Percentiles rank a stretch among this genome's conserved stretches.
Evolutionary conservation across 2,797 vertebrate species (phyloP).

Genomic region (Gobio occitaniae): DNA sequence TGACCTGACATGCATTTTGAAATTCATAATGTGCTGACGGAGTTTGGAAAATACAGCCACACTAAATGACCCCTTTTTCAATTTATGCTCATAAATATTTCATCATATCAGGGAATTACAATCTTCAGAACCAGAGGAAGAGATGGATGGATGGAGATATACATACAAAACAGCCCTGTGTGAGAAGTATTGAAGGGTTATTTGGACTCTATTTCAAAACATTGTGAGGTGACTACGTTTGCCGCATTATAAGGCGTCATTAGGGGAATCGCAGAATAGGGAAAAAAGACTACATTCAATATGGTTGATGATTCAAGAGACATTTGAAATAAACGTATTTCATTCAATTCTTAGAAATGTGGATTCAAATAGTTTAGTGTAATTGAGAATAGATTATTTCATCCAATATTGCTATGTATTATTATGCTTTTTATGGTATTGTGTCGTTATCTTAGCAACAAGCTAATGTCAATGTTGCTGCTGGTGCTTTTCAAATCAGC

Average conservation of each 20-base stretch:
- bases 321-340: neutral
- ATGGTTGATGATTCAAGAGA: neutral
- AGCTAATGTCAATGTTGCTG: neutral
- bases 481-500: neutral
- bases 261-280: neutral
- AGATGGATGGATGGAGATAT: slow-evolving; percentile 36
- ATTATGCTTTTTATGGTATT: neutral
- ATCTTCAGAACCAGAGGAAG: slow-evolving; percentile 32
- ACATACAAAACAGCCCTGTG: slow-evolving; percentile 31
- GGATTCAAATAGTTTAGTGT: neutral
- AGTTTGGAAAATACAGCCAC: slow-evolving; percentile 48
- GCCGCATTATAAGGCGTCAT: neutral
- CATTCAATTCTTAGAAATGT: neutral
- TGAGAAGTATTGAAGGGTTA: slow-evolving; percentile 17
- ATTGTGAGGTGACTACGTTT: neutral
- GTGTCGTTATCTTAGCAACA: neutral
- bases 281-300: neutral
- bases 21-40: slow-evolving; percentile 51
- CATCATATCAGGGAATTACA: slow-evolving; percentile 49
- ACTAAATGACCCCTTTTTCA: slow-evolving; percentile 53
- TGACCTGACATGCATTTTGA: slow-evolving; percentile 47
- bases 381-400: neutral
- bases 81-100: slow-evolving; percentile 54
- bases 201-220: slow-evolving; percentile 6
- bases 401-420: neutral